These are phyloP conservation scores for Malurus melanocephalus DNA, from an alignment of 2,113 vertebrate genomes.

Conservation along the genomic window DNA sequence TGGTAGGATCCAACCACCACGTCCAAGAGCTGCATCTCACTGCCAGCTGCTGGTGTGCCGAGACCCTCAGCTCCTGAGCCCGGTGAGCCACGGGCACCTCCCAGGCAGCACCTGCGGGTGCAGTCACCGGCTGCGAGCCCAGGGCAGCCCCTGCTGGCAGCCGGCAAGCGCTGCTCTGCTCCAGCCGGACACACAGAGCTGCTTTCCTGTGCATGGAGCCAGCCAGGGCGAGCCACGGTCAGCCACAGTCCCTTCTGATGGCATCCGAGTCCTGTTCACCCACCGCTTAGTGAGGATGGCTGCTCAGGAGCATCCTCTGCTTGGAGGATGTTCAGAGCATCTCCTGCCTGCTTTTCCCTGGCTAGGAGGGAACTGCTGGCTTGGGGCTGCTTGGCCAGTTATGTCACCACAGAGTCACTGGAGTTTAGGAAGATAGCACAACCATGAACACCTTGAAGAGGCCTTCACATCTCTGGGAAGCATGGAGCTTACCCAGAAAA, in stretches of 20 bases:
- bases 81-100: rapidly evolving
- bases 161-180: background rate
- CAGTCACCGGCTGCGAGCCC: background rate
- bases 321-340: background rate
- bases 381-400: background rate
- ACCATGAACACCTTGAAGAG: background rate
- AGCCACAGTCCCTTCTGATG: background rate
- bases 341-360: background rate
- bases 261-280: background rate
- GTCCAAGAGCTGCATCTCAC: background rate
- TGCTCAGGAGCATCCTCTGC: background rate
- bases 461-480: background rate
- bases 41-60: background rate
- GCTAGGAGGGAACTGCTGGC: background rate
- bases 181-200: background rate
- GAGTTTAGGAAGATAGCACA: background rate
- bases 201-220: background rate
- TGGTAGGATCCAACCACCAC: background rate
- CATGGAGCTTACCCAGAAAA: background rate
- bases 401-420: background rate
- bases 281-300: rapidly evolving
- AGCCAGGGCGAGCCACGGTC: background rate
- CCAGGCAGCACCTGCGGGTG: rapidly evolving
- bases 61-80: background rate
- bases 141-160: rapidly evolving